Evolutionary conservation across 2,797 vertebrate species (phyloP), one percentile per base, ranked within the genome.

Genomic region (Cyclopterus lumpus): DNA sequence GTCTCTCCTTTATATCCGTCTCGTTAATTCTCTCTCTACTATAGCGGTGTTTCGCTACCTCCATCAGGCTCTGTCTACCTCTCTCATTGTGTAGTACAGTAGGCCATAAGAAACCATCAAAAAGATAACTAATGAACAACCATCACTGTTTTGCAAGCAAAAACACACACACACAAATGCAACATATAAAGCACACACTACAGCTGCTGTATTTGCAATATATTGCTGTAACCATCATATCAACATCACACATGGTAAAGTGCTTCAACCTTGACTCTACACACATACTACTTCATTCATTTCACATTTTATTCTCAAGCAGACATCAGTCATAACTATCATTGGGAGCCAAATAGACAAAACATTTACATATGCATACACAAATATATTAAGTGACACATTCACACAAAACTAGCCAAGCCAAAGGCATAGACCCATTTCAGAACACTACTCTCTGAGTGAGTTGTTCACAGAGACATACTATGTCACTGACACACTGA

Each of bases 161-260:
- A 67, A 51, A 42, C 62, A 42, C 59, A 46, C 2, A 38, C 49
- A 77, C 18, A 63, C 57, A 72, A 36, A 74, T 24, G 7, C 16
- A 46, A 71, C 74, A 79, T 70, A 81, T 61, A 71, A 75, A 68
- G 73, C 58, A 73, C 65, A 66, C 48, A 24, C 14, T 30, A 36
- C 24, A 58, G 54, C 64, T 70, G 51, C 63, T 71, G 59, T 62
- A 48, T 36, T 69, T 75, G 44, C 22, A 16, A 73, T 75, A 82
- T 84, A 86, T 78, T 86, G 82, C 57, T 79, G 70, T 65, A 85
- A 80, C 51, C 44, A 82, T 87, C 53, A 57, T 42, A 48, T 44
- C 53, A 62, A 72, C 5, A 53, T 67, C 63, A 63, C 63, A 61
- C 20, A 66, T 5, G 18, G 11, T 42, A 49, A 72, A 20, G 55